Base-by-base conservation (phyloP, 2,797 vertebrate species). In the Rachycentron canadum region DNA sequence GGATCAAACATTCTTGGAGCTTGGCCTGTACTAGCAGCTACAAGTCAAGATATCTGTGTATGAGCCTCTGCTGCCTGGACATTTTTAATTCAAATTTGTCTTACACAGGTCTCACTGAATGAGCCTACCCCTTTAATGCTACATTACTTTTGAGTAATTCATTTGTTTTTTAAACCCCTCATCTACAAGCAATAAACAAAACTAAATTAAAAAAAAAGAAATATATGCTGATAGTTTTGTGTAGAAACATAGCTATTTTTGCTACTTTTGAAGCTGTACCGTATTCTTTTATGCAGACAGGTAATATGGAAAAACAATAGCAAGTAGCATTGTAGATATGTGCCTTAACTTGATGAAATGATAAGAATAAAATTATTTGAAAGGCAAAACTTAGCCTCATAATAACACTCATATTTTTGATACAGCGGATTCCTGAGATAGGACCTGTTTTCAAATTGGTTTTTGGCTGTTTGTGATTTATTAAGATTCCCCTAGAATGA, bases 401-500 rank as follows among this genome's bases (percentile, higher is more conserved):
- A 28, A 58, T 17, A 69, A 55, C 56, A 71, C 53, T 70, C 76
- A 55, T 50, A 76, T 56, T 66, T 74, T 67, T 58, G 43, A 80
- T 58, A 60, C 65, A 52, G 55, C 74, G 45, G 82, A 69, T 88
- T 85, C 90, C 91, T 93, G 89, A 92, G 89, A 85, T 82, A 65
- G 58, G 67, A 60, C 68, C 59, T 62, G 63, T 80, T 67, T 74
- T 76, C 47, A 41, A 10, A 67, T 55, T 2, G 11, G 65, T n/a
- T 82, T 81, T 66, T 70, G 59, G 55, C 68, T 69, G 16, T 34
- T 49, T 79, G 55, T 34, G 23, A 55, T 75, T 69, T 67, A 21
- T 67, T 26, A 45, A 47, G 41, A 69, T n/a, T 63, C n/a, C 47
- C 25, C 62, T 25, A 70, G 66, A 68, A 63, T 49, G 11, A 81